These are phyloP conservation scores for Panthera uncia DNA, from an alignment of 2,113 vertebrate species.

Conservation along the genomic window DNA sequence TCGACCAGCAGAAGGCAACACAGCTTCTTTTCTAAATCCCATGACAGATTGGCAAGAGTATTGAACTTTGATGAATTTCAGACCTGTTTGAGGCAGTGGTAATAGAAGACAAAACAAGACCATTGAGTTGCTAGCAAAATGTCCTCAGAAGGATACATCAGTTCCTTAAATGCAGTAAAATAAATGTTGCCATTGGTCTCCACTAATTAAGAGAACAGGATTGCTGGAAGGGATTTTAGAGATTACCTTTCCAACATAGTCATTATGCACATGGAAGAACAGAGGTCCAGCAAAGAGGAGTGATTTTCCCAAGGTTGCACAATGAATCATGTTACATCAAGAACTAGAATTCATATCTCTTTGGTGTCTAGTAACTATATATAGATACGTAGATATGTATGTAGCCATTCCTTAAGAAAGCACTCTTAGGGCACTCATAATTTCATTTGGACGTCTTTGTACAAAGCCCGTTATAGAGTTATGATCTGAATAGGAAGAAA, in stretches of 20 bases:
- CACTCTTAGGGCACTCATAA: neutral
- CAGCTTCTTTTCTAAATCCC: slow-evolving; percentile 48
- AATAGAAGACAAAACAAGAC: slow-evolving; percentile 24
- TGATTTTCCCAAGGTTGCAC: neutral
- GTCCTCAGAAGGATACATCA: neutral
- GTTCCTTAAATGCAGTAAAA: neutral
- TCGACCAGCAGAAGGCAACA: slow-evolving; percentile 57
- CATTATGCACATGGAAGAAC: neutral
- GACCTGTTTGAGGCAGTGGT: neutral
- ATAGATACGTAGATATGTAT: neutral
- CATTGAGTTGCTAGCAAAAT: neutral
- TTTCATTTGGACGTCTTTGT: neutral
- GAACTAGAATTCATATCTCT: neutral
- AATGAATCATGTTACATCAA: neutral
- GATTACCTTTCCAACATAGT: neutral
- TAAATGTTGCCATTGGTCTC: neutral
- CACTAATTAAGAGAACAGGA: neutral
- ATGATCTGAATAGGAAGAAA: slow-evolving; percentile 29
- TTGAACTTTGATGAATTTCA: slow-evolving; percentile 31
- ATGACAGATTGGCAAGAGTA: neutral
- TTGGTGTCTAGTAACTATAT: neutral
- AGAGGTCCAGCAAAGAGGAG: neutral
- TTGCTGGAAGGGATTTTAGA: neutral
- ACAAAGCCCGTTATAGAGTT: neutral
- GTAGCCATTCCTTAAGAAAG: neutral